Conservation (phyloP, 2,888 invertebrate species). For the Lagria hirta region DNA sequence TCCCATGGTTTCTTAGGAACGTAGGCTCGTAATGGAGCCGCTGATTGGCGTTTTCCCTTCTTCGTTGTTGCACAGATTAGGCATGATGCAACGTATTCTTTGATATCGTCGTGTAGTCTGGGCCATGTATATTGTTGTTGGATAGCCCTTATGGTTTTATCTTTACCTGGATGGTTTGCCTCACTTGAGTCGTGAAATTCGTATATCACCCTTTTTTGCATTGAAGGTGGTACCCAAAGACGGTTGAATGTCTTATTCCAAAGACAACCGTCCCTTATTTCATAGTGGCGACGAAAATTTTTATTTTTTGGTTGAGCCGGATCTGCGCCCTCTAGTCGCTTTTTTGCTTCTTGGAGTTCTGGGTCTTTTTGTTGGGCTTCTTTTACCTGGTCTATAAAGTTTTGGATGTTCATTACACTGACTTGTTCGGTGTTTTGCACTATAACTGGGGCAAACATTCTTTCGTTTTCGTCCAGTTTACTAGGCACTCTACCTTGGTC, state of each 20-base stretch:
- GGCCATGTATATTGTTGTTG: background rate
- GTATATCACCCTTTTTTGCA: background rate
- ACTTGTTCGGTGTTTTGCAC: background rate
- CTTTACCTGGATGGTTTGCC: background rate
- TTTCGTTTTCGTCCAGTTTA: background rate
- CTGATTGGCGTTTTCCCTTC: background rate
- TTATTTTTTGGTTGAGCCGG: no score
- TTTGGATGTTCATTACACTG: background rate
- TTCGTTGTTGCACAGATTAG: background rate
- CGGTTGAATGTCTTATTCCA: no score
- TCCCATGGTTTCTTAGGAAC: background rate
- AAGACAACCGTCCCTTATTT: no score
- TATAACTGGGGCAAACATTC: no score
- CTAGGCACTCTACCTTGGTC: background rate
- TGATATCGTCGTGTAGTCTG: background rate
- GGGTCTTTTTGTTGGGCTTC: slow-evolving; percentile 4
- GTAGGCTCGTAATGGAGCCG: background rate
- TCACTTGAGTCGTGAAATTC: background rate
- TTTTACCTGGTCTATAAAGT: slow-evolving; percentile 1
- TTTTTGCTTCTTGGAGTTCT: background rate
- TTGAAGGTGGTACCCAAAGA: background rate
- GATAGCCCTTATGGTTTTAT: background rate
- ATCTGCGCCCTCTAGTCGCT: no score
- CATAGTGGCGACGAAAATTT: no score
- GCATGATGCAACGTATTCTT: background rate